Percentiles rank a stretch among this genome's conserved stretches.
Evolutionary conservation across 2,797 vertebrate species (phyloP).

Genomic region (Selene dorsalis): DNA sequence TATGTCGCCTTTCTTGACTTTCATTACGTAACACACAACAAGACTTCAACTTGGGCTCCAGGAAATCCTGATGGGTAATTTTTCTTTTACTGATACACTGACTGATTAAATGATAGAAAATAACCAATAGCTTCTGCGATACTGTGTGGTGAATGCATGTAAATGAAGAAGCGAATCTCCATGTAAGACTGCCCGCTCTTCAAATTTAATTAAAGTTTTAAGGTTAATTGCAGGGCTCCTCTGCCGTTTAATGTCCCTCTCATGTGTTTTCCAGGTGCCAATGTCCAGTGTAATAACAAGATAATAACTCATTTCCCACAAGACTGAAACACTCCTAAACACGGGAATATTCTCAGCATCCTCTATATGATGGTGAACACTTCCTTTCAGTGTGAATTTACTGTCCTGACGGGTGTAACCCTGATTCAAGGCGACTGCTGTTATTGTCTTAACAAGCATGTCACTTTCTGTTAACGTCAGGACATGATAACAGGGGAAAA

Average conservation of each 20-base stretch:
- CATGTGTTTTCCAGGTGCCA: not conserved
- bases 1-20: not conserved
- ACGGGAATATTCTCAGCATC: not conserved
- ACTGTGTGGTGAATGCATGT: not conserved
- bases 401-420: slow-evolving; percentile 29
- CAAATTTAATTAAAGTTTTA: slow-evolving; percentile 10
- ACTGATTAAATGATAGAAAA: not conserved
- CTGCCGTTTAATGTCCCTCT: not conserved
- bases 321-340: slow-evolving; percentile 1
- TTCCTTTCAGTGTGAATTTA: slow-evolving; percentile 39
- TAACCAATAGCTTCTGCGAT: not conserved
- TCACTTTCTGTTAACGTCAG: slow-evolving; percentile 72
- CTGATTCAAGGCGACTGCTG: slow-evolving; percentile 67
- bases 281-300: not conserved
- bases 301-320: not conserved
- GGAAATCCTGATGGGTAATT: not conserved
- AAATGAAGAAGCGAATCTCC: not conserved
- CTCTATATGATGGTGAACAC: slow-evolving; percentile 11
- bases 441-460: slow-evolving; percentile 72
- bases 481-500: slow-evolving; percentile 30
- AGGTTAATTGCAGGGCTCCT: slow-evolving; percentile 3
- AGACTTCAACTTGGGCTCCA: not conserved
- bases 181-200: not conserved
- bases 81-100: not conserved
- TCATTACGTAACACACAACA: not conserved